Base-by-base conservation (phyloP, 2,888 invertebrate species). In the Clostera curtula region DNA sequence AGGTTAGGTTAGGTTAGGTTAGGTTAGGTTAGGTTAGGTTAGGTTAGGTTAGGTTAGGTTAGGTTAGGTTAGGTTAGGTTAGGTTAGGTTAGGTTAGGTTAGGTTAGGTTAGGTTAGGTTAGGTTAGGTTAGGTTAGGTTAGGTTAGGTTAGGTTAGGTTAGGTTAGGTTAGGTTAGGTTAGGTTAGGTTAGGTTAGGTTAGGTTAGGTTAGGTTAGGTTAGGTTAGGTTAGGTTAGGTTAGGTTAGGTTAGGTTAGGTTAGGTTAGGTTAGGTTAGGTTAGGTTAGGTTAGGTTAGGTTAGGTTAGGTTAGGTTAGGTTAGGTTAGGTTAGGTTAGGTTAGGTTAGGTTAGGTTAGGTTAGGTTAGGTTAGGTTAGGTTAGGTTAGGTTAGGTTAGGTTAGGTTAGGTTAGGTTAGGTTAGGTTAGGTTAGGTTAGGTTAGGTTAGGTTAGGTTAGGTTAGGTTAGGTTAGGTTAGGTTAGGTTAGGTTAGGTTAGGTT, bases 151-250 rank as follows among this genome's bases (percentile, higher is more conserved):
- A 28, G 33, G 29, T 25, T 24, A 24, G 24, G 29, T 29, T 34
- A 34, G 34, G 29, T 34, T 29, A 29, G 29, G 34, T 34, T 34
- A 29, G 29, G 29, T 34, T 34, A 29, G 33, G 29, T 33, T 26
- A 33, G 29, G 29, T 33, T 33, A 37, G 40, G 40, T 37, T 40
- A 34, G 40, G 34, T 40, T 34, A 24, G 39, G 37, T 34, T 34
- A 34, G 34, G 34, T 34, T 34, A 34, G 34, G 34, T 34, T 34
- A 30, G 30, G 34, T 29, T 33, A 29, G 33, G 28, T 33, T 29
- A 29, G 29, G 29, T 29, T 29, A 29, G 29, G 29, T 29, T 29
- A 29, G 29, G 30, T 30, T 30, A 30, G 30, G 30, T 30, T 30
- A 30, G 30, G 30, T 29, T 29, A 29, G 29, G 29, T 29, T 29